Base-by-base conservation (phyloP, 1,140 invertebrate genomes). In the Formica exsecta region DNA sequence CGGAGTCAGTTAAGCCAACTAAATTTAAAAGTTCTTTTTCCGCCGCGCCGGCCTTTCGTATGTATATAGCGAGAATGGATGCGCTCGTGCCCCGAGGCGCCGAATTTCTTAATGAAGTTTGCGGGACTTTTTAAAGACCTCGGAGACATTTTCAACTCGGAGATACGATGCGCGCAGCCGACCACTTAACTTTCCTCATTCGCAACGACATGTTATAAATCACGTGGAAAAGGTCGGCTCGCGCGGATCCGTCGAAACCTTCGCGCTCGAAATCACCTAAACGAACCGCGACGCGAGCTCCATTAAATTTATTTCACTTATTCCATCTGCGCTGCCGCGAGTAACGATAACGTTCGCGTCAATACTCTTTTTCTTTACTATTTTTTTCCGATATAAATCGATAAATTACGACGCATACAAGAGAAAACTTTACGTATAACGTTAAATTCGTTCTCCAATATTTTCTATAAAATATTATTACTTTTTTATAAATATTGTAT, bases 41-140 rank as follows among this genome's bases (percentile, higher is more conserved):
- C 62, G 75, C 64, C 54, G 51, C 75, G 48, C 62, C 62, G 62
- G 84, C 80, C 84, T 80, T 85, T 80, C 76, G 48, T 77, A 85
- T 85, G 80, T 85, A 85, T 79, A 85, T 48, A 85, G 76, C 75
- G 84, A 48, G 29, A 80, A 68, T 65, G 74, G 64, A 61, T 85
- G 70, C 74, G 64, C 75, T 57, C 62, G 48, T 80, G 74, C 74
- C 84, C 64, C 75, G 36, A 22, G 76, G 75, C 75, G 74, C 84
- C 84, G 76, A 85, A 85, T 85, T 80, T 79, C 84, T 66, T 85
- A 85, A 85, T 85, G 84, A 85, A 85, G 74, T 85, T 85, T 85
- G 64, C 61, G 48, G 36, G 74, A 85, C 74, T 85, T 85, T 51
- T 85, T 85, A 85, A 85, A 85, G 84, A 85, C 64, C 64, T 85